Conservation (phyloP, 2,113 vertebrate genomes). For the Xenopus borealis region DNA sequence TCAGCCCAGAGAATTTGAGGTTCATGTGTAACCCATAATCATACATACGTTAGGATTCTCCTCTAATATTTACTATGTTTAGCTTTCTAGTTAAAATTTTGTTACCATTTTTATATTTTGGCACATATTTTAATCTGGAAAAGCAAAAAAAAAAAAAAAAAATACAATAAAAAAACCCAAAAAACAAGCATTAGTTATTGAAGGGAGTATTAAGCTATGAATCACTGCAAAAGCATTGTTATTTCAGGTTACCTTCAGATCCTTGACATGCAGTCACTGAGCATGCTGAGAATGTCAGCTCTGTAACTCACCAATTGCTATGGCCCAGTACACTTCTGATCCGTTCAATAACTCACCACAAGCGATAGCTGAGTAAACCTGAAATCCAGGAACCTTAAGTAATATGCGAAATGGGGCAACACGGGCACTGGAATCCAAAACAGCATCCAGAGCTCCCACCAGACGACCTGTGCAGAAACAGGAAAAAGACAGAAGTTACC, state of each 20-base stretch:
- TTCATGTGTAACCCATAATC: no score
- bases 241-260: slow-evolving; percentile 60
- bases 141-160: no score
- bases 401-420: slow-evolving; percentile 90
- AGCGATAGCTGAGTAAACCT: slow-evolving; percentile 91
- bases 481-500: no score
- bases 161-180: no score
- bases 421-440: slow-evolving; percentile 89
- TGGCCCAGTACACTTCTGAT: slow-evolving; percentile 87
- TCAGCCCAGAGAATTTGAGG: no score
- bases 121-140: no score
- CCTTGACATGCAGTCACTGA: slow-evolving; percentile 62
- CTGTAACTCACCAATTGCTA: slow-evolving; percentile 83
- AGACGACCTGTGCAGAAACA: slow-evolving; percentile 73
- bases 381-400: slow-evolving; percentile 88
- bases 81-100: no score
- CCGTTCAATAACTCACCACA: slow-evolving; percentile 83
- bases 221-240: slow-evolving; percentile 25
- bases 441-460: slow-evolving; percentile 89
- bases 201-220: background rate
- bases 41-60: no score
- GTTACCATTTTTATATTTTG: no score
- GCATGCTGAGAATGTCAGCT: slow-evolving; percentile 59
- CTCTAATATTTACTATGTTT: no score
- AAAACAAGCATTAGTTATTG: no score